phyloP scores from a whole-genome alignment of 2,113 vertebrate genomes.

The Todiramphus saurophagus region DNA sequence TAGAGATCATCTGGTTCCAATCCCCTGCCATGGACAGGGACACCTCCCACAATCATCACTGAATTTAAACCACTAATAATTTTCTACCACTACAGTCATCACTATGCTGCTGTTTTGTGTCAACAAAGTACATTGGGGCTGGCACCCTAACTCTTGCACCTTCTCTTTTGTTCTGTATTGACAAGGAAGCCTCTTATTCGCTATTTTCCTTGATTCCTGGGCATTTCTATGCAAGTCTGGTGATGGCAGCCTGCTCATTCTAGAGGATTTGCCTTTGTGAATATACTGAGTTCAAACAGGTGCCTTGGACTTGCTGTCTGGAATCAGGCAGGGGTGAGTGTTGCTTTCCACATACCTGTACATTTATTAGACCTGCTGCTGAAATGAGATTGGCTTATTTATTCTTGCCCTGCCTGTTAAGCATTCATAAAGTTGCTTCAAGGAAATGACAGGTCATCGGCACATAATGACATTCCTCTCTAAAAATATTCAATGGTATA shows the following conservation, averaged over 20 bases:
- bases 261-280: not conserved
- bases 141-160: not conserved
- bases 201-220: not conserved
- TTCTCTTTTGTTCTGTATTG: not conserved
- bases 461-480: not conserved
- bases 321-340: not conserved
- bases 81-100: not conserved
- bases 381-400: not conserved
- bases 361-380: not conserved
- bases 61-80: not conserved
- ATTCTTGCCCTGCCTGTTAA: not conserved
- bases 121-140: not conserved
- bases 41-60: too few species aligned
- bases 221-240: not conserved
- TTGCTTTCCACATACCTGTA: not conserved
- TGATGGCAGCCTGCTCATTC: not conserved
- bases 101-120: not conserved
- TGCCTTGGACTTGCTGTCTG: not conserved
- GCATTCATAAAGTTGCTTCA: not conserved
- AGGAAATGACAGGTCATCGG: not conserved
- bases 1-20: too few species aligned
- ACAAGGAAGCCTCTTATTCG: not conserved
- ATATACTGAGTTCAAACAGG: not conserved
- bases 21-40: too few species aligned
- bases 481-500: constrained; percentile 3